phyloP scores from a whole-genome alignment of 37 sponge, comb jelly and placozoan genomes.

The Mnemiopsis leidyi region DNA sequence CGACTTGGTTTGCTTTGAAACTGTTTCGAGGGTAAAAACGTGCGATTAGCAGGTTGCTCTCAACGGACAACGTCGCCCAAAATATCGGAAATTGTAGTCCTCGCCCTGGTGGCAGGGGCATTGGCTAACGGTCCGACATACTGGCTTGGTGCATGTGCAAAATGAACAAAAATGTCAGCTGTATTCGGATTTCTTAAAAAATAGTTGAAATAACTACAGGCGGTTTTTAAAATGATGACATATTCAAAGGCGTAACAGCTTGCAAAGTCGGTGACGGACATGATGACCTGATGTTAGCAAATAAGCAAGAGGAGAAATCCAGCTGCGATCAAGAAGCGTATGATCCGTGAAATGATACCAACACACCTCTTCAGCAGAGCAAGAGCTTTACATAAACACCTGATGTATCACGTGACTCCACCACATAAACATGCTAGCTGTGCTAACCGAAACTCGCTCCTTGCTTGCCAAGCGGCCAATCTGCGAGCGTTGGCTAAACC shows the following conservation, averaged over 20 bases:
- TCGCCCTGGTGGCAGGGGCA: neutral
- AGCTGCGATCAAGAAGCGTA: neutral
- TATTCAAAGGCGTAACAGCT: neutral
- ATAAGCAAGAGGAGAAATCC: neutral
- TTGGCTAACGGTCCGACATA: neutral
- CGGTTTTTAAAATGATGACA: neutral
- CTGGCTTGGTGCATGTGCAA: neutral
- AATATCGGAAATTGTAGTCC: neutral
- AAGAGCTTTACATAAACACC: neutral
- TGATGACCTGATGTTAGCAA: neutral
- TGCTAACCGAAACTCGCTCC: conserved; percentile 54
- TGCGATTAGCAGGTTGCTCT: too few relatives aligned
- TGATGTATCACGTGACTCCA: neutral
- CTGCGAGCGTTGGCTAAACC: neutral
- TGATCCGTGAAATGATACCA: neutral
- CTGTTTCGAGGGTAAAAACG: too few relatives aligned
- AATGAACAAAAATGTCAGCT: neutral
- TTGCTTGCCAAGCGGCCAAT: conserved; percentile 57
- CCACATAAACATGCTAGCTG: conserved; percentile 62
- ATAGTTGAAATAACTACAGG: neutral
- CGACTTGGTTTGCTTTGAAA: neutral
- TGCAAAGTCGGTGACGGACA: neutral
- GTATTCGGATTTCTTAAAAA: neutral
- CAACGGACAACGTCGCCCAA: neutral
- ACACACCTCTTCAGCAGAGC: neutral